Percentiles rank a stretch among this genome's conserved stretches.
Evolutionary conservation across 2,888 invertebrate genomes (phyloP).

Genomic region (Matsumyia berberina): DNA sequence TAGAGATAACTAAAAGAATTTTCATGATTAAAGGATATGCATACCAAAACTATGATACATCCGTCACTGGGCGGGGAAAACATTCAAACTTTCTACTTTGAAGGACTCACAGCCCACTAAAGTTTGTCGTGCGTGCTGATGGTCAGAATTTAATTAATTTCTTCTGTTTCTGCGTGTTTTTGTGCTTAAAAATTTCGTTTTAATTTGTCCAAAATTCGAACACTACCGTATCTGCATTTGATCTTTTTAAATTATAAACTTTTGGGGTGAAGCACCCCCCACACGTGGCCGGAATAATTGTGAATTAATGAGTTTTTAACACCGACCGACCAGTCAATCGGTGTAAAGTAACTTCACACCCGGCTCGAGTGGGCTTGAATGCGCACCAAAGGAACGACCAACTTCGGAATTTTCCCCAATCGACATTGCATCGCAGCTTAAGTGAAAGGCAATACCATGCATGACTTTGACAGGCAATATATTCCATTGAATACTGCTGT

Average conservation of each 20-base stretch:
- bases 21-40: too few relatives aligned
- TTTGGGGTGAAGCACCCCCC: neutral
- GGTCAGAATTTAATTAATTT: neutral
- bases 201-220: neutral
- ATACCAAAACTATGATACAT: too few relatives aligned
- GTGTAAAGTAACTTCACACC: slow-evolving; percentile 18
- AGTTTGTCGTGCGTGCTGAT: too few relatives aligned
- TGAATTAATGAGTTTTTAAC: slow-evolving; percentile 24
- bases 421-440: slow-evolving; percentile 13
- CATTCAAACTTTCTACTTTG: neutral
- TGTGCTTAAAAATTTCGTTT: neutral
- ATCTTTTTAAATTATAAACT: slow-evolving; percentile 25
- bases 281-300: slow-evolving; percentile 11
- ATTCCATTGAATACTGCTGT: neutral
- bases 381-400: slow-evolving; percentile 9
- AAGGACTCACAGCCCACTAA: too few relatives aligned
- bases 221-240: slow-evolving; percentile 16
- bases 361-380: neutral
- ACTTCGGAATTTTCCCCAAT: slow-evolving; percentile 18
- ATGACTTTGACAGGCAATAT: slow-evolving; percentile 44
- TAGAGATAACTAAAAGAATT: neutral
- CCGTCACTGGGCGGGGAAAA: too few relatives aligned
- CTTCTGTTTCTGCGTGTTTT: neutral
- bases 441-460: neutral
- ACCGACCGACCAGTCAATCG: neutral